Conservation (phyloP, 1,140 invertebrate genomes). For the Drosophila virilis region DNA sequence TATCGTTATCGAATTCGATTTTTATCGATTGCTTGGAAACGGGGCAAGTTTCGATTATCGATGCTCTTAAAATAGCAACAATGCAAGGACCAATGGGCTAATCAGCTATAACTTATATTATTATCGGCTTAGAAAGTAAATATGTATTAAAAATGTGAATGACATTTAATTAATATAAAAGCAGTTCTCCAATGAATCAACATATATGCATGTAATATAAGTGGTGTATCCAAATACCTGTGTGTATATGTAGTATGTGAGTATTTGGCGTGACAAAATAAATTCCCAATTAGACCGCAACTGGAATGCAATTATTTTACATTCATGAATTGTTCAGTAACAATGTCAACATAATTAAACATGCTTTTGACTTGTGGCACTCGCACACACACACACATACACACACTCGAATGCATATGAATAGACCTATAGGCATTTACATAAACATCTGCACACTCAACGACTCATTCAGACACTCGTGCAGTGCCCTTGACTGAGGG, state of each 20-base stretch:
- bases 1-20: no score
- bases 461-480: slow-evolving; percentile 25
- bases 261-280: background rate
- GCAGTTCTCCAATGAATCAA: background rate
- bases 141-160: no score
- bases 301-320: slow-evolving; percentile 44
- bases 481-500: slow-evolving; percentile 48
- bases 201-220: background rate
- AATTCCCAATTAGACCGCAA: slow-evolving; percentile 31
- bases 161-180: background rate
- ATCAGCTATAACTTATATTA: no score
- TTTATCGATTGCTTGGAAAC: no score
- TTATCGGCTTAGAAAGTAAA: no score
- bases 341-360: slow-evolving; percentile 46
- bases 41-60: no score
- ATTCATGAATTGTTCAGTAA: slow-evolving; percentile 34
- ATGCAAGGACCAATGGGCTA: no score
- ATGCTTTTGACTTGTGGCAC: slow-evolving; percentile 34
- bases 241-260: background rate
- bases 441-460: slow-evolving; percentile 15
- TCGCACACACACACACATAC: slow-evolving; percentile 13
- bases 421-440: slow-evolving; percentile 1
- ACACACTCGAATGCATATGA: slow-evolving; percentile 16
- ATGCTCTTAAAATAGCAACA: no score
- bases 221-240: background rate